Conservation (phyloP, 2,797 vertebrate species). For the Acrossocheilus wenchowensis region DNA sequence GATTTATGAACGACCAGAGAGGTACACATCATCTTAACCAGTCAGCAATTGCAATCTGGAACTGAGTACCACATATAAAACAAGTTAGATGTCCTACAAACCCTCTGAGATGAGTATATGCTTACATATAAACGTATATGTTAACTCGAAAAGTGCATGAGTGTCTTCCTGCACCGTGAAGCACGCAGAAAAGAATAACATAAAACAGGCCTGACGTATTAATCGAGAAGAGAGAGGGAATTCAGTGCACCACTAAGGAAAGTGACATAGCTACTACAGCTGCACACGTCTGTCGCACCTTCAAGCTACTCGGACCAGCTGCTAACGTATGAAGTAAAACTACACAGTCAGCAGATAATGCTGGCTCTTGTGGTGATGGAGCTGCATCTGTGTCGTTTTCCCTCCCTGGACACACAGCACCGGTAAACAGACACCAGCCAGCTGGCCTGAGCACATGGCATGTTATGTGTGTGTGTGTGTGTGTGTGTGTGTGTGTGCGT, state of each 20-base stretch:
- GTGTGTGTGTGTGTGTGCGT: slow-evolving; percentile 8
- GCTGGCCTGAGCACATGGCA: slow-evolving; percentile 45
- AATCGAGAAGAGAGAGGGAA: neutral
- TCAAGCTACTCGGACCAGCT: slow-evolving; percentile 32
- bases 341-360: slow-evolving; percentile 14
- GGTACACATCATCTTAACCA: slow-evolving; percentile 17
- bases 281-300: slow-evolving; percentile 11
- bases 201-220: slow-evolving; percentile 5
- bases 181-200: neutral
- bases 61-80: slow-evolving; percentile 1
- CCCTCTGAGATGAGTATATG: slow-evolving; percentile 18
- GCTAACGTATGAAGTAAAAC: slow-evolving; percentile 29
- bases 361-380: slow-evolving; percentile 36
- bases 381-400: slow-evolving; percentile 30
- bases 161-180: slow-evolving; percentile 3
- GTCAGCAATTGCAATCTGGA: neutral
- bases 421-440: slow-evolving; percentile 35
- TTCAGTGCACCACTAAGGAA: slow-evolving; percentile 35
- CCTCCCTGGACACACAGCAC: slow-evolving; percentile 36
- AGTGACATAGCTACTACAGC: slow-evolving; percentile 39
- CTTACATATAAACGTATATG: slow-evolving; percentile 15
- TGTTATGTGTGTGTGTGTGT: too few species aligned
- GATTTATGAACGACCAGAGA: slow-evolving; percentile 23
- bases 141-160: slow-evolving; percentile 38
- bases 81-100: neutral